Percentiles rank a stretch among this genome's conserved stretches.
These are phyloP conservation scores for Erythrocercus mccallii DNA, from an alignment of 2,113 vertebrate species.

Conservation along the genomic window DNA sequence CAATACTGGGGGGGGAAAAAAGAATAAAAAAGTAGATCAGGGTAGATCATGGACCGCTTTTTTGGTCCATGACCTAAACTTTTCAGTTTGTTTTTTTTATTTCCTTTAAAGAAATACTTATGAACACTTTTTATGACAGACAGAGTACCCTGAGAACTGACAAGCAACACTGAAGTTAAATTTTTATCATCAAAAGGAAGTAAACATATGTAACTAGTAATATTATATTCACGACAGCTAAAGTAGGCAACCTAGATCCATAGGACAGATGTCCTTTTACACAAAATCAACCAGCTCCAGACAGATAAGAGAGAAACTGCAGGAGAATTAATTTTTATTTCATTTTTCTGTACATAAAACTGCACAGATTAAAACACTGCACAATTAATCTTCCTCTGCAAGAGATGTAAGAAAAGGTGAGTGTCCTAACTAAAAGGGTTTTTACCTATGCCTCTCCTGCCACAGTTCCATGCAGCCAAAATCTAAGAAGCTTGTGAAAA, in stretches of 20 bases:
- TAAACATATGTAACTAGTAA: not conserved
- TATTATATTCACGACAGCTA: not conserved
- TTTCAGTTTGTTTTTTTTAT: not conserved
- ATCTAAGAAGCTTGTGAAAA: not conserved
- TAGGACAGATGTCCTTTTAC: not conserved
- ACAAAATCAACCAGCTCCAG: not conserved
- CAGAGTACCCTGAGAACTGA: not conserved
- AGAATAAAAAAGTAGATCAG: not conserved
- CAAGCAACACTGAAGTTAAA: not conserved
- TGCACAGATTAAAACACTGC: not conserved
- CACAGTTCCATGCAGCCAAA: not conserved
- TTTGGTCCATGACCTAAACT: not conserved
- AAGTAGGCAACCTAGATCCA: not conserved
- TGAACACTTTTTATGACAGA: not conserved
- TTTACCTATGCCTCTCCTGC: not conserved
- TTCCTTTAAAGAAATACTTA: not conserved
- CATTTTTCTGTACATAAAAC: not conserved
- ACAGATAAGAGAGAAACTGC: not conserved
- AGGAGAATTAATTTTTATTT: not conserved
- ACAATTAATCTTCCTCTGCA: not conserved
- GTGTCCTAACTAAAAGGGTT: not conserved
- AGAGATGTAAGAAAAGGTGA: not conserved
- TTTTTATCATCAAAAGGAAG: not conserved
- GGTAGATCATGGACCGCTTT: not conserved
- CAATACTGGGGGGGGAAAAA: not conserved